Base-by-base conservation (phyloP, 2,888 invertebrate genomes). In the Drosophila formosana region DNA sequence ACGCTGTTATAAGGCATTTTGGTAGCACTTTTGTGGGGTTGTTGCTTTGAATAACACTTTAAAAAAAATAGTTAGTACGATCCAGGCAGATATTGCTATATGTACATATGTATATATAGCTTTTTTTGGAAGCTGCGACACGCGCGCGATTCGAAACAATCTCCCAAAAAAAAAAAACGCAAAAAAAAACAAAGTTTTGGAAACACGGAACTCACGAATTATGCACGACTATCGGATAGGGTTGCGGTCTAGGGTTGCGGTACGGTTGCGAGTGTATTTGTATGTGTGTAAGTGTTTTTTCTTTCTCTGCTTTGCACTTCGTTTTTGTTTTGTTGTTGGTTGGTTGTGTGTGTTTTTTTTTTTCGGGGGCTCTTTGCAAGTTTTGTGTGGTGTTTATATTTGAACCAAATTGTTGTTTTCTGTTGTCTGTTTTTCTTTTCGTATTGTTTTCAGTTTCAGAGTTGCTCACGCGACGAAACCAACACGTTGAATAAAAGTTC, bases 401-500 rank as follows among this genome's bases (percentile, higher is more conserved):
- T 37, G 4, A 37, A 37, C n/a, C 11, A 37, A 34, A 34, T 37
- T n/a, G n/a, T 37, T 37, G 11, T 37, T 70, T 66, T 28, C 4
- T 53, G 25, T 58, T 67, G 56, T 67, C 43, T 55, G 51, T 71
- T 55, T 63, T 53, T 55, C 49, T 71, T 55, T 63, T 53, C 58
- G 55, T 57, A 65, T 73, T 53, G 67, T 77, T 78, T 80, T 80
- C 66, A 70, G 79, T 82, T 82, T 85, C 82, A 83, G 77, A 81
- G 84, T 84, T 86, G 85, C 82, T 87, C 74, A 74, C 86, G 85
- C 86, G 87, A 87, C 85, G 85, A 74, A 85, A 80, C 87, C 82
- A 83, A 82, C 85, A 87, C 86, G 86, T 85, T 83, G 82, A 86
- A 86, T 86, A 85, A 86, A 86, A 82, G 87, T 85, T 82, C 85